A percentile compares a stretch with the other conserved stretches of the same genome.
Conservation (phyloP, 2,797 vertebrate species). For the Manis pentadactyla region DNA sequence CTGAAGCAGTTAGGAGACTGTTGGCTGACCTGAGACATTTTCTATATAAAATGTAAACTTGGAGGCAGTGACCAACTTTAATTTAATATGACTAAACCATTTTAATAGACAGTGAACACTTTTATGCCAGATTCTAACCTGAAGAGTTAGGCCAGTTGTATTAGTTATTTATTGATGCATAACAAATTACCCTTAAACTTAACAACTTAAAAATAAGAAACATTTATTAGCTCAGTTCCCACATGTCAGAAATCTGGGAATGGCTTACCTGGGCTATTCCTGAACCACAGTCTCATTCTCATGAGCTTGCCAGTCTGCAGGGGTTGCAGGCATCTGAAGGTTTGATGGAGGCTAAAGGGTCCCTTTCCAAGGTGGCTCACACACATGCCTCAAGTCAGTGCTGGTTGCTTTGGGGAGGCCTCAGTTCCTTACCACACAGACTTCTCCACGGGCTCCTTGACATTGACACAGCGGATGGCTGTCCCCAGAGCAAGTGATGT, state of each 20-base stretch:
- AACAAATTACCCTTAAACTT: constrained; percentile 36
- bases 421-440: neutral
- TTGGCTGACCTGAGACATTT: constrained; percentile 82
- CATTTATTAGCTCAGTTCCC: neutral
- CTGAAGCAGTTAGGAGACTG: constrained; percentile 85
- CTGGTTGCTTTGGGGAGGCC: neutral
- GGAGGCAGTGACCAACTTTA: constrained; percentile 45
- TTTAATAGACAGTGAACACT: constrained; percentile 58
- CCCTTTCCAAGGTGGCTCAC: neutral
- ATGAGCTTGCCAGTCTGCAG: neutral
- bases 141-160: neutral
- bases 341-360: neutral
- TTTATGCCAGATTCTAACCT: constrained; percentile 49
- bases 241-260: neutral
- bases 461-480: neutral
- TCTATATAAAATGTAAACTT: constrained; percentile 74
- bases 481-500: neutral
- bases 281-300: neutral
- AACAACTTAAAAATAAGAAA: constrained; percentile 35
- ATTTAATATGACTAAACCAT: constrained; percentile 58
- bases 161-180: constrained; percentile 49
- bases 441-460: neutral
- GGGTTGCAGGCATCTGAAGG: neutral
- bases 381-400: neutral
- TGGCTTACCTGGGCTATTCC: neutral